Conservation (phyloP, 2,113 vertebrate genomes). For the Antigone vipio region DNA sequence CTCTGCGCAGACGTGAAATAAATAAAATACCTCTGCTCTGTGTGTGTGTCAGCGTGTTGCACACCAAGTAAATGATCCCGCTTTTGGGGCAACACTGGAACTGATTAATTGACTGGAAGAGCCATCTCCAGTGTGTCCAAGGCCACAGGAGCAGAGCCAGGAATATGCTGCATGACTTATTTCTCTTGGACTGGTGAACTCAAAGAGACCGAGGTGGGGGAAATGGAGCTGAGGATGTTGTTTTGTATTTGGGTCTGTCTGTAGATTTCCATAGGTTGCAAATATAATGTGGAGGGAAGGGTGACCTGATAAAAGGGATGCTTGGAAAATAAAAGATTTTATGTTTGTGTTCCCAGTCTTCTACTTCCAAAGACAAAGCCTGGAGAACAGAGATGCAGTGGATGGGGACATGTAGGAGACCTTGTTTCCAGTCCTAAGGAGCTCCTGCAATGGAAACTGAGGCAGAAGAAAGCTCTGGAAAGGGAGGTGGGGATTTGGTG, state of each 20-base stretch:
- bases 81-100: not conserved
- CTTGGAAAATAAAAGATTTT: not conserved
- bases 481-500: not conserved
- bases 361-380: not conserved
- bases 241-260: not conserved
- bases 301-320: not conserved
- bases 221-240: not conserved
- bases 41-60: no score
- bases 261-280: not conserved
- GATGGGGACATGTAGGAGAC: not conserved
- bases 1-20: no score
- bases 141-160: not conserved
- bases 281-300: not conserved
- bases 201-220: not conserved
- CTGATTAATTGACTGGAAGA: not conserved
- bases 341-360: not conserved
- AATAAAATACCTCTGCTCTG: no score
- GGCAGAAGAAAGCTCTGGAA: not conserved
- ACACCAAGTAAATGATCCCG: no score
- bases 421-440: not conserved
- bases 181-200: not conserved
- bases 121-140: not conserved
- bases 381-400: fast-evolving
- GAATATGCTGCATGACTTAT: not conserved
- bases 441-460: not conserved